Percentiles rank a stretch among this genome's conserved stretches.
Evolutionary conservation across 2,888 invertebrate species (phyloP).

Genomic region (Thysanoteuthis rhombus): DNA sequence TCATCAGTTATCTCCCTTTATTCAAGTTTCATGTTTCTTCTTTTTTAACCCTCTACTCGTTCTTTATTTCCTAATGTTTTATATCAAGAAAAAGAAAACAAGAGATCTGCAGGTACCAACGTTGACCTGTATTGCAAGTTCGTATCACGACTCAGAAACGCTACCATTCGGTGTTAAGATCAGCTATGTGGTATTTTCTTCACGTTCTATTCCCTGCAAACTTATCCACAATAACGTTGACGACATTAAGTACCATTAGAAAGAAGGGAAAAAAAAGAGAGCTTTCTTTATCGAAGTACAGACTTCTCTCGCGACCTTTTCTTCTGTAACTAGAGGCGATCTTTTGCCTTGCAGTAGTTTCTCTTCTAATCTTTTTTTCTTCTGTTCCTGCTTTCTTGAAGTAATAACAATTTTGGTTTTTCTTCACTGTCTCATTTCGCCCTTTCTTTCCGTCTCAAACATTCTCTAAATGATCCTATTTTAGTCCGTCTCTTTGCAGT

Average conservation of each 20-base stretch:
- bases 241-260: background rate
- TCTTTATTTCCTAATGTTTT: no score
- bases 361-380: background rate
- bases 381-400: background rate
- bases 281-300: background rate
- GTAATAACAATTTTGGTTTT: background rate
- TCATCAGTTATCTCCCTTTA: no score
- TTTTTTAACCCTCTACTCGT: no score
- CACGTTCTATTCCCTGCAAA: background rate
- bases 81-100: no score
- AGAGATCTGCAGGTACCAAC: no score
- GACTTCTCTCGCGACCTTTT: background rate
- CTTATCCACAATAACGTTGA: background rate
- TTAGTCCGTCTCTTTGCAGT: background rate
- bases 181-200: background rate
- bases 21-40: no score
- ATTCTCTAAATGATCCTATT: background rate
- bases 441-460: background rate
- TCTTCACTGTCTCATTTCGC: background rate
- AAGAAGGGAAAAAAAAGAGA: background rate
- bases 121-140: no score
- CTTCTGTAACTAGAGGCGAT: background rate
- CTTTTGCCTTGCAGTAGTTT: background rate
- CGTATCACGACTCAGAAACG: no score
- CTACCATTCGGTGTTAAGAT: no score